Conservation (phyloP, 2,113 vertebrate genomes). For the Pomatorhinus ruficollis region DNA sequence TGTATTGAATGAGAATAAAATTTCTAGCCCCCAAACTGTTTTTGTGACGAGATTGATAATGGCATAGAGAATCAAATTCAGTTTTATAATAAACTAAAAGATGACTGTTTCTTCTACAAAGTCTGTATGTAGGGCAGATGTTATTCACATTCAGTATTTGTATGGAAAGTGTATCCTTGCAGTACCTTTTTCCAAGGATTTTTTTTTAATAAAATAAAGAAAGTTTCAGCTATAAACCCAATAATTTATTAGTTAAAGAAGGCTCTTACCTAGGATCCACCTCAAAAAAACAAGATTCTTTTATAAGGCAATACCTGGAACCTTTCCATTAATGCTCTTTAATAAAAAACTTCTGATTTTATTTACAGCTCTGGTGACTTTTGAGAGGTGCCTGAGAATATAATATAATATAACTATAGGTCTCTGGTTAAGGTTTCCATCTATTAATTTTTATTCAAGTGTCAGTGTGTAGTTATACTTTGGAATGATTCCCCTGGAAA, state of each 20-base stretch:
- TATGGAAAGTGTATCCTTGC: not conserved
- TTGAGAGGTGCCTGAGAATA: not conserved
- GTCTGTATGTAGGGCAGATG: not conserved
- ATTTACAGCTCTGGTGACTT: constrained; percentile 19
- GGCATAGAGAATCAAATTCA: not conserved
- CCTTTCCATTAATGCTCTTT: not conserved
- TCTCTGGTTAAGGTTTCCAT: not conserved
- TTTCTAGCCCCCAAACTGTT: not conserved
- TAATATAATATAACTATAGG: not conserved
- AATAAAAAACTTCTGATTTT: not conserved
- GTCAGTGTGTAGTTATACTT: not conserved
- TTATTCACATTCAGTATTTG: not conserved
- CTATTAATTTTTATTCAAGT: not conserved
- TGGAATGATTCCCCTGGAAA: not conserved
- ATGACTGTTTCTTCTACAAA: not conserved
- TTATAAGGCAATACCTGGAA: not conserved
- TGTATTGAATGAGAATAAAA: not conserved
- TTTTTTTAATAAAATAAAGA: not conserved
- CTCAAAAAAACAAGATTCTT: not conserved
- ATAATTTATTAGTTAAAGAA: not conserved
- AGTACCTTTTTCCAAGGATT: not conserved
- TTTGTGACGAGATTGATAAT: not conserved
- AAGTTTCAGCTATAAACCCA: not conserved
- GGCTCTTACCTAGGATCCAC: not conserved
- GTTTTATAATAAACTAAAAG: constrained; percentile 11